Evolutionary conservation across 2,113 vertebrate genomes (phyloP).

Genomic region (Calidris pygmaea): DNA sequence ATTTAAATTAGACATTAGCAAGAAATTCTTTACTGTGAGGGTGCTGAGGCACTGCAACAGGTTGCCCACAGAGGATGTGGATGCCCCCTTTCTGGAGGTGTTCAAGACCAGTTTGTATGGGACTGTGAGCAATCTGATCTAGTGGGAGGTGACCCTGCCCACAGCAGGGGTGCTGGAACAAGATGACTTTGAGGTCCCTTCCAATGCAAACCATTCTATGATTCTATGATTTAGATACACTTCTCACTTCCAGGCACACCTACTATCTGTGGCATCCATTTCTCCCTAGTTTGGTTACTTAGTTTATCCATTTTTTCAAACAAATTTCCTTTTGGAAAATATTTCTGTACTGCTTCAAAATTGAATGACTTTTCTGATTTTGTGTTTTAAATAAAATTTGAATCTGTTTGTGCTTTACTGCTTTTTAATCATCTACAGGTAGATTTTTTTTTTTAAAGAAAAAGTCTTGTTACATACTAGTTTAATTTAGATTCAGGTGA

Average conservation of each 20-base stretch:
- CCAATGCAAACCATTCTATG: not conserved
- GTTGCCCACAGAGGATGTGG: not conserved
- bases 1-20: not conserved
- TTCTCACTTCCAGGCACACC: not conserved
- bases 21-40: not conserved
- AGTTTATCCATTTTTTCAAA: slow-evolving; percentile 60
- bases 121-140: rapidly evolving
- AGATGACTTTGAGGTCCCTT: not conserved
- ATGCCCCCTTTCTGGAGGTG: rapidly evolving
- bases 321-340: slow-evolving; percentile 55
- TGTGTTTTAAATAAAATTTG: slow-evolving; percentile 69
- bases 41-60: not conserved
- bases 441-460: slow-evolving; percentile 52
- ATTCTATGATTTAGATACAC: not conserved
- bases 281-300: slow-evolving; percentile 49
- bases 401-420: slow-evolving; percentile 66
- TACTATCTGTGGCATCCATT: not conserved
- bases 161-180: rapidly evolving
- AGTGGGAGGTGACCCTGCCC: not conserved
- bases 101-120: rapidly evolving
- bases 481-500: slow-evolving; percentile 74
- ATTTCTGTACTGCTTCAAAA: slow-evolving; percentile 63
- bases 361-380: slow-evolving; percentile 37
- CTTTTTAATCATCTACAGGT: slow-evolving; percentile 66
- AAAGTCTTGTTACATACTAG: slow-evolving; percentile 57